phyloP scores from a whole-genome alignment of 2,113 vertebrate genomes.

The Acinonyx jubatus region DNA sequence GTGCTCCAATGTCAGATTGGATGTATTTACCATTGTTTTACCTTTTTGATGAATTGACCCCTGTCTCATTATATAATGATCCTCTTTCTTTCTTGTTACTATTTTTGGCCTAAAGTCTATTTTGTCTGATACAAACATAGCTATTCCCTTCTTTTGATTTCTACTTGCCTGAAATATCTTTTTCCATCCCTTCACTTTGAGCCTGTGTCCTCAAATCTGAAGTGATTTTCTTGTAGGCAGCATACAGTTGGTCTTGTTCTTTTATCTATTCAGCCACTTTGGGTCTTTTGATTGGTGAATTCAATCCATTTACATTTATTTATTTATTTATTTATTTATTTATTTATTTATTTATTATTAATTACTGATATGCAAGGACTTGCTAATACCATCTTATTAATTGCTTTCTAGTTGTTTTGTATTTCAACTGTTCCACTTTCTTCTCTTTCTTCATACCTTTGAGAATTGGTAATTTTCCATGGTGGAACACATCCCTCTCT shows the following conservation, averaged over 20 bases:
- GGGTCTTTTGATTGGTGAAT: not conserved
- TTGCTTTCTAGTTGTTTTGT: not conserved
- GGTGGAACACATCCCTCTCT: not conserved
- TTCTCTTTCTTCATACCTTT: not conserved
- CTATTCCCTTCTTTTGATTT: not conserved
- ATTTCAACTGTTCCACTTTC: not conserved
- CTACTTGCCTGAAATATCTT: not conserved
- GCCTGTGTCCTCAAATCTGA: not conserved
- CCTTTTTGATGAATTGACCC: not conserved
- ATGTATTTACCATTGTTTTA: not conserved
- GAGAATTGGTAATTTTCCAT: not conserved
- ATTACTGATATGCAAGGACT: not conserved
- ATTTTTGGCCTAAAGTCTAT: not conserved
- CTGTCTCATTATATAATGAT: not conserved
- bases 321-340: not conserved
- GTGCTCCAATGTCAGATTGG: not conserved
- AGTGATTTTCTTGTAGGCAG: not conserved
- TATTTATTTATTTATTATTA: not conserved
- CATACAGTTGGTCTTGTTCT: not conserved
- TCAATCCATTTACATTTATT: not conserved
- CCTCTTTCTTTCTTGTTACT: not conserved
- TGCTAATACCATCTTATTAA: not conserved
- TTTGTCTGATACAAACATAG: not conserved
- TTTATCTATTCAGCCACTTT: not conserved
- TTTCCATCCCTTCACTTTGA: not conserved